Base-by-base conservation (phyloP, 2,888 invertebrate genomes). In the Frankliniella intonsa region DNA sequence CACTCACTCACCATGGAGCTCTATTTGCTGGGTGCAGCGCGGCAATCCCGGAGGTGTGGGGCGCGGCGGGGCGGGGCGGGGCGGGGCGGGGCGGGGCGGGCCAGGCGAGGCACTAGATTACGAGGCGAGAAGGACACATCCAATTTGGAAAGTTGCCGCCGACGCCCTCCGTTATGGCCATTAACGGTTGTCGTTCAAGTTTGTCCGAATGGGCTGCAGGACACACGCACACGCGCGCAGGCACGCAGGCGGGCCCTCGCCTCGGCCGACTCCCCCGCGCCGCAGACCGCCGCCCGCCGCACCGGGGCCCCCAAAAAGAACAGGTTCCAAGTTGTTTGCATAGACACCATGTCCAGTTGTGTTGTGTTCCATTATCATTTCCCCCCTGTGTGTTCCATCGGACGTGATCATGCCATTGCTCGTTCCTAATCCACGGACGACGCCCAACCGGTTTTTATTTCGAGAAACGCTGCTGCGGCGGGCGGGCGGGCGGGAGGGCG, bases 281-380 rank as follows among this genome's bases (percentile, higher is more conserved):
- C 69, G 22, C 69, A 9, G 69, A 0, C 69, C 69, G n/a, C 22
- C 9, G 3, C 0, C 22, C 69, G 22, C 22, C 3, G 65, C 19
- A 17, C 65, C 65, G 65, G 9, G 65, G 22, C 69, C 11, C 8
- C 22, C 22, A 22, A 22, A 9, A 14, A 17, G 10, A 76, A 76
- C 69, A 76, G 69, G 69, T 76, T 76, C 11, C 25, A 12, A 22
- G 69, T 76, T 76, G 69, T 76, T 76, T 76, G 69, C 69, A 76
- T 76, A 76, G 69, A 62, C 62, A 62, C n/a, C 62, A 76, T 76
- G 69, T 25, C 69, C 22, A 7, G 62, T 17, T 62, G 62, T 17
- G 62, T 62, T 62, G 62, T 76, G 69, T 76, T 76, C 69, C 69
- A 76, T 76, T 76, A 76, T 76, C 69, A 25, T 76, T 76, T 76